Evolutionary conservation across 2,888 invertebrate genomes (phyloP), one percentile per base, ranked within the genome.

Genomic region (Mythimna loreyi): DNA sequence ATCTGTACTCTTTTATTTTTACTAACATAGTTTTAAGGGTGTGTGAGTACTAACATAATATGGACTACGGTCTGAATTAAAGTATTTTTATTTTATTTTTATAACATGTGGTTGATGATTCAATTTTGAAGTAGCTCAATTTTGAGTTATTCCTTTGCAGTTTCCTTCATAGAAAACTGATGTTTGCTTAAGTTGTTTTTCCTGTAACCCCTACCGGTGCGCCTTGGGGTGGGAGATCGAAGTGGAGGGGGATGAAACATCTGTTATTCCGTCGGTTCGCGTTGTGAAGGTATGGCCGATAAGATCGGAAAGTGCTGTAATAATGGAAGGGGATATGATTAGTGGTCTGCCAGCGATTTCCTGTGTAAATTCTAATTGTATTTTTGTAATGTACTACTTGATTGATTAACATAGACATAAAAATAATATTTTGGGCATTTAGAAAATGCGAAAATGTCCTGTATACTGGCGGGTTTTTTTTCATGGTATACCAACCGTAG

Each of bases 321-420:
- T 64, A 50, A n/a, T 56, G 33, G 40, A 55, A 43, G 1, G 3
- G 21, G n/a, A n/a, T 50, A 43, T 50, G 47, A 56, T 71, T 63
- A 72, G 64, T 71, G 47, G 33, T 33, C 73, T 6, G 63, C 6
- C 19, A n/a, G 25, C 8, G 11, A 72, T 7, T 52, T 28, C 4
- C 33, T 3, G 19, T 5, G 16, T 13, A 36, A 49, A 16, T 59
- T 13, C 11, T 6, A 13, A 30, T 21, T 19, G 36, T 4, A 53
- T 33, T 45, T 30, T 40, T 36, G 11, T 55, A 11, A 11, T 28
- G 8, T 28, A 13, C 23, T 16, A 45, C 23, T 36, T 69, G 58
- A 70, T 58, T 30, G 49, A 66, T 67, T 50, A 19, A 49, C 3
- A 19, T 16, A 13, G 19, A 13, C 3, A 11, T 9, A 3, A 0